A percentile compares a stretch with the other conserved stretches of the same genome.
Conservation (phyloP, 2,797 vertebrate genomes). For the Paedocypris micromegethes region DNA sequence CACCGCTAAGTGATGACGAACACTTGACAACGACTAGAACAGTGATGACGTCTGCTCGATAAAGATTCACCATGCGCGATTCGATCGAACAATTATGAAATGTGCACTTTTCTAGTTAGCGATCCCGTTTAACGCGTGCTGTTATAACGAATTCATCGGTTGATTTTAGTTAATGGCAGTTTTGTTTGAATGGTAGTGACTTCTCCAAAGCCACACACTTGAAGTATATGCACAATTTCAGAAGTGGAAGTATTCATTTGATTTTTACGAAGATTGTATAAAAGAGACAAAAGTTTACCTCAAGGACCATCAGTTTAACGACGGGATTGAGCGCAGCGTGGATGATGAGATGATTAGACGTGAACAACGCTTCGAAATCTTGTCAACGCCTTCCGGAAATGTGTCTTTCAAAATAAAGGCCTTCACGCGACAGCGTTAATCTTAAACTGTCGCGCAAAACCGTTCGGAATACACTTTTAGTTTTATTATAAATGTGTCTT, state of each 20-base stretch:
- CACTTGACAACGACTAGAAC: background rate
- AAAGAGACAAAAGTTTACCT: background rate
- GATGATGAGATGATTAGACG: conserved; percentile 1
- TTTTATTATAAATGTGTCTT: no score
- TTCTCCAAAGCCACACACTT: conserved; percentile 17
- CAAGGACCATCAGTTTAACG: background rate
- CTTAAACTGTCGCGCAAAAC: background rate
- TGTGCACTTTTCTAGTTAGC: background rate
- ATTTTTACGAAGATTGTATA: background rate
- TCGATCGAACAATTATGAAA: background rate
- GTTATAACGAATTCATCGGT: no score
- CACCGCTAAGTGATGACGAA: conserved; percentile 8
- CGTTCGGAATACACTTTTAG: no score
- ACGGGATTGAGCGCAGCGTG: background rate
- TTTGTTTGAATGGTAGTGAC: conserved; percentile 18
- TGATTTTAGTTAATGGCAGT: background rate
- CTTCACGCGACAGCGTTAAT: background rate
- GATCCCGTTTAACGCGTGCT: no score
- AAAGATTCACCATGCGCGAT: conserved; percentile 5
- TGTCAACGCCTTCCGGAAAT: conserved; percentile 29
- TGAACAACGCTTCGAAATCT: conserved; percentile 5
- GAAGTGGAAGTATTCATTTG: conserved; percentile 1
- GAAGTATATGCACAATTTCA: background rate
- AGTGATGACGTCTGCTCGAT: conserved; percentile 22
- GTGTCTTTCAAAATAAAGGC: conserved; percentile 21